Evolutionary conservation across 1,140 invertebrate genomes (phyloP), one percentile per base, ranked within the genome.

Genomic region (Tetragonula clypearis): DNA sequence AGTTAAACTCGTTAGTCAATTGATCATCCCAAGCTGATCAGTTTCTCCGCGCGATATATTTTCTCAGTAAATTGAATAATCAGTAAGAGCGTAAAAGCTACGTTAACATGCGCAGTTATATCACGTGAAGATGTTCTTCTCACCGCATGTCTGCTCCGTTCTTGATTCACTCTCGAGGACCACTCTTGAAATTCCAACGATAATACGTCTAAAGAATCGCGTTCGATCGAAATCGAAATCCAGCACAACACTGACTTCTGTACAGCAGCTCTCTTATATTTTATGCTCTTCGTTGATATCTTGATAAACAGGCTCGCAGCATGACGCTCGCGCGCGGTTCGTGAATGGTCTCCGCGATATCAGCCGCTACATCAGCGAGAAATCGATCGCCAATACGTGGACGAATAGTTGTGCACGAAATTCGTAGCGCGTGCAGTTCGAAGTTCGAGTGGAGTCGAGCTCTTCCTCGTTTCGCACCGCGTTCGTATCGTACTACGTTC

Each of bases 241-340:
- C 84, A 65, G 66, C 62, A 19, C 56, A 41, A 75, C 80, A 90
- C 86, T 90, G 79, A 71, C 69, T 58, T 53, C 66, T 66, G 49
- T 66, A 80, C 66, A 41, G 49, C 62, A 35, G 30, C 6, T n/a
- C 76, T 15, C 75, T 90, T 90, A 90, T 90, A 90, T 90, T 82
- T 90, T 66, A 55, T 79, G 69, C 26, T 86, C 72, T 60, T n/a
- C 79, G 41, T 77, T 80, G 77, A 87, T 87, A 89, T 86, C 83
- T 80, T 69, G 89, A 90, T 86, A 86, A 90, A 90, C 60, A 74
- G 82, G 26, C 23, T 58, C 21, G 6, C 15, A 17, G 26, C 19
- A 30, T 15, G 14, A 1, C 41, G 1, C 56, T 71, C 55, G 30
- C 41, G 30, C 53, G 60, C n/a, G 56, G 23, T 41, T 17, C 26